A percentile compares a stretch with the other conserved stretches of the same genome.
phyloP scores from a whole-genome alignment of 2,888 invertebrate species.

The Orthonevra nobilis region DNA sequence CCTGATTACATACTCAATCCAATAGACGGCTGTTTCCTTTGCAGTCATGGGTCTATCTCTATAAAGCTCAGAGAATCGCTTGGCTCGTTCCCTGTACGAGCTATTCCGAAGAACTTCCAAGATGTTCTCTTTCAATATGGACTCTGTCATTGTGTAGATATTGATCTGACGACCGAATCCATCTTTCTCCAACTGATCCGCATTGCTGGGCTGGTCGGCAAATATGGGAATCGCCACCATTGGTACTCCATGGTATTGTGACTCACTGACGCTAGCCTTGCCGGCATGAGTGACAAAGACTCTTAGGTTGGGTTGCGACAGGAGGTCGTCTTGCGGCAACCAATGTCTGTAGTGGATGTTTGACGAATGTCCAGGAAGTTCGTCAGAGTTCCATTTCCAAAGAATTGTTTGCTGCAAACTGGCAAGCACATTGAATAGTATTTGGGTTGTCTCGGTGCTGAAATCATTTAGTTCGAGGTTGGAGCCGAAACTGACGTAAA shows the following conservation, averaged over 20 bases:
- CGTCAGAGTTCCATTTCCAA: constrained; percentile 83
- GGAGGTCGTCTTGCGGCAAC: constrained; percentile 85
- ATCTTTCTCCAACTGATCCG: constrained; percentile 85
- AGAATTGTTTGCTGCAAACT: constrained; percentile 82
- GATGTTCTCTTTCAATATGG: constrained; percentile 28
- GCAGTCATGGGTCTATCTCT: constrained; percentile 82
- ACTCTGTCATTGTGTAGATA: constrained; percentile 25
- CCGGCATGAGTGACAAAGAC: constrained; percentile 79
- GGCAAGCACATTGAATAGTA: constrained; percentile 82
- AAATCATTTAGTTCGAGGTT: constrained; percentile 75
- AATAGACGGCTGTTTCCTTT: constrained; percentile 81
- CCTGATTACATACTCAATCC: constrained; percentile 83
- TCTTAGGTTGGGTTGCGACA: constrained; percentile 86
- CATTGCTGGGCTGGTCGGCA: constrained; percentile 88
- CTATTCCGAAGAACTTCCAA: constrained; percentile 73
- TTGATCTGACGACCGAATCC: constrained; percentile 77
- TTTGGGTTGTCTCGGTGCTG: constrained; percentile 80
- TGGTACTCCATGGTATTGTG: constrained; percentile 88
- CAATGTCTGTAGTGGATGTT: constrained; percentile 77
- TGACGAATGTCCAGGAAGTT: constrained; percentile 72
- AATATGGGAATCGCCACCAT: constrained; percentile 88
- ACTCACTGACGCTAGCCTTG: constrained; percentile 87
- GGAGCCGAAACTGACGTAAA: constrained; percentile 76
- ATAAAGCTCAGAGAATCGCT: constrained; percentile 80
- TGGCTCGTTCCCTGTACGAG: constrained; percentile 75